Percentiles rank a stretch among this genome's conserved stretches.
These are phyloP conservation scores for Gracilinanus agilis DNA, from an alignment of 2,113 vertebrate species.

Conservation along the genomic window DNA sequence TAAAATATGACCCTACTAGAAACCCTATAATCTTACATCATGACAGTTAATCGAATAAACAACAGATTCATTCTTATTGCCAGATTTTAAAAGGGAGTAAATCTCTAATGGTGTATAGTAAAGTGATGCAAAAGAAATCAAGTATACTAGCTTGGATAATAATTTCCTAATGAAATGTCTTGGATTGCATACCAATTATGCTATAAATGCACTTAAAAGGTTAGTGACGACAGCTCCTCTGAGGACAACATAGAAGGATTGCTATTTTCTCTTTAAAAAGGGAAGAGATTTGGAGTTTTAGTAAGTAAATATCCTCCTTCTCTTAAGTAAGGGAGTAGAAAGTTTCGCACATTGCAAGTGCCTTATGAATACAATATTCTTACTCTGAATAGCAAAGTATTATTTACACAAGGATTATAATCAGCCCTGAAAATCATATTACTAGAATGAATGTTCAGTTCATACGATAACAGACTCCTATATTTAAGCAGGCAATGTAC, in stretches of 20 bases:
- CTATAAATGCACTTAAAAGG: slow-evolving; percentile 60
- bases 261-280: slow-evolving; percentile 61
- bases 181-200: slow-evolving; percentile 50
- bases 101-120: slow-evolving; percentile 36
- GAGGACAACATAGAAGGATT: slow-evolving; percentile 53
- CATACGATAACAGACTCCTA: not conserved
- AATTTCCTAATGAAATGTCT: slow-evolving; percentile 35
- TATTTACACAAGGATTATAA: slow-evolving; percentile 58
- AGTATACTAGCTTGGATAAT: slow-evolving; percentile 12
- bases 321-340: slow-evolving; percentile 55
- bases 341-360: slow-evolving; percentile 52
- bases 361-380: slow-evolving; percentile 47
- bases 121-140: slow-evolving; percentile 45
- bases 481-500: not conserved
- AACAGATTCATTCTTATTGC: slow-evolving; percentile 58
- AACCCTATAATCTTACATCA: slow-evolving; percentile 41
- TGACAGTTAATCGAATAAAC: slow-evolving; percentile 48
- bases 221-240: slow-evolving; percentile 45
- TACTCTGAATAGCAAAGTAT: slow-evolving; percentile 43
- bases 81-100: slow-evolving; percentile 58
- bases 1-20: slow-evolving; percentile 34
- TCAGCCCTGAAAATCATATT: slow-evolving; percentile 31
- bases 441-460: not conserved
- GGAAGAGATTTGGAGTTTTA: slow-evolving; percentile 61
- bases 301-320: slow-evolving; percentile 40